Base-by-base conservation (phyloP, 1,140 invertebrate species). In the Diabrotica virgifera region DNA sequence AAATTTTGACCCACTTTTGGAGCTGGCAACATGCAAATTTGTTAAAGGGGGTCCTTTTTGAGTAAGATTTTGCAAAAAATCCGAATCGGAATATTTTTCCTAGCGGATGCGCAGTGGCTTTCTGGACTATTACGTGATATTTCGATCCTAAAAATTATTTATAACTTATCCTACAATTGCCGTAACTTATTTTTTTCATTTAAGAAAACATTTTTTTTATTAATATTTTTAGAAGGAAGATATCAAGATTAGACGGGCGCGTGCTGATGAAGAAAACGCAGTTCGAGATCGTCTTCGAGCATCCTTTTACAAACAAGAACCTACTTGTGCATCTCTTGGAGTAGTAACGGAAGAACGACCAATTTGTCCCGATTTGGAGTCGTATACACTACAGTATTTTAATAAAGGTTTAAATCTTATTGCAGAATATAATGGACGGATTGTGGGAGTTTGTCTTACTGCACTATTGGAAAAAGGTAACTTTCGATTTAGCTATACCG, bases 251-350 rank as follows among this genome's bases (percentile, higher is more conserved):
- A 10, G 37, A 40, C 11, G 50, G 8, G 58, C 58, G 12, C 40
- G 12, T 13, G 24, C 12, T 46, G 46, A 59, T n/a, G 36, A 57
- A 8, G 37, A 57, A 57, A 8, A 57, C 9, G 8, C 35, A 57
- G 36, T 57, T 11, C 10, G 35, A 36, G 24, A 7, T 5, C 37
- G 6, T 36, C 12, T 57, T 10, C 35, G 55, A 12, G 36, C 35
- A 37, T 12, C 12, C n/a, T 57, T 57, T n/a, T 57, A 36, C 55
- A 57, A 57, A 36, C 24, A 57, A 36, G 55, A 57, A 36, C 55
- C 55, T 36, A 6, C 9, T 6, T 36, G 37, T 12, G 12, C 9
- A 36, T 36, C 35, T 37, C 1, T 57, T 24, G 10, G 37, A 12
- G n/a, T 57, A 13, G n/a, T 57, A 37, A 57, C 24, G 11, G 36